Base-by-base conservation (phyloP, 2,113 vertebrate genomes). In the Fukomys damarensis region DNA sequence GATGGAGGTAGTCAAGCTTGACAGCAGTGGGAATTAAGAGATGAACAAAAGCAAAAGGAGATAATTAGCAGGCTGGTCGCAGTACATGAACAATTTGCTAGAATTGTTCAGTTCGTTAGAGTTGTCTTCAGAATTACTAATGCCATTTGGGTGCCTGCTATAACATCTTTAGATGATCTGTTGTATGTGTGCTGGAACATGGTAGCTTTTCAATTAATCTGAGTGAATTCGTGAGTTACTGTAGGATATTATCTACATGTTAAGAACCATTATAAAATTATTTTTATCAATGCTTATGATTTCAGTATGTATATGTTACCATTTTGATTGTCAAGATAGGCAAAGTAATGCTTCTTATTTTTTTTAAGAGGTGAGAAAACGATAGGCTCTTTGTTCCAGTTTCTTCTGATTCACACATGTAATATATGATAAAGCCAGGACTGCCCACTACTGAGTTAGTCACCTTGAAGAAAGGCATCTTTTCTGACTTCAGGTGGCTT, bases 291-390 rank as follows among this genome's bases (percentile, higher is more conserved):
- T 85, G 77, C 43, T 61, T 58, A 59, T 61, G 17, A 83, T 87
- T 90, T 91, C 41, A 89, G 26, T 92, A 28, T 59, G 17, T 35
- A 35, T n/a, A 41, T 84, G 11, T 56, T 86, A 76, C 35, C 58
- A 68, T 81, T 95, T 92, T 81, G 89, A 49, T 61, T 82, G 63
- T 63, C 58, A 87, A 87, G 19, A 2, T 68, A 63, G 10, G 20
- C 12, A 66, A 43, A 49, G 0, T 52, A 52, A 80, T 59, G 20
- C 13, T 28, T 77, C 4, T n/a, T 85, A 17, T 41, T 76, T 86
- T 80, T 43, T 89, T 49, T 88, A 61, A 80, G 35, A 87, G 56
- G 35, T 84, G 24, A 90, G 85, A 85, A 88, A 88, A 54, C 26
- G 54, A 46, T 3, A 52, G 59, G 38, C n/a, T 22, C 77, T 84